Evolutionary conservation across 1,140 invertebrate genomes (phyloP).

Genomic region (Drosophila mauritiana): DNA sequence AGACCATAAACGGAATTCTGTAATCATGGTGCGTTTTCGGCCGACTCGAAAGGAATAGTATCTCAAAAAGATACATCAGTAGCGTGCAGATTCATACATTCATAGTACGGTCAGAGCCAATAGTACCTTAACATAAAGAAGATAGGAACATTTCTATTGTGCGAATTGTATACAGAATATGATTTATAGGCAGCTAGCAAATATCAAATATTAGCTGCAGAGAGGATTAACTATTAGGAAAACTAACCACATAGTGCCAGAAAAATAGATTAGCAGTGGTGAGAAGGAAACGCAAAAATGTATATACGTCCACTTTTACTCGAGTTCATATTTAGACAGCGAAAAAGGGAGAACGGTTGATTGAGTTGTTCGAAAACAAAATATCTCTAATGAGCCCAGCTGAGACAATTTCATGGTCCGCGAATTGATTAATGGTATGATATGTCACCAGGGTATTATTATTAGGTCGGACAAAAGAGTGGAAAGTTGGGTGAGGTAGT

Average conservation of each 20-base stretch:
- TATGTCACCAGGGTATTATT: conserved; percentile 47
- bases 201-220: not conserved
- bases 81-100: not conserved
- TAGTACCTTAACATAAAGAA: no score
- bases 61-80: conserved; percentile 7
- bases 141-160: no score
- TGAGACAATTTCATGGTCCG: conserved; percentile 40
- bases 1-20: conserved; percentile 31
- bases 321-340: not conserved
- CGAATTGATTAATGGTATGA: conserved; percentile 40
- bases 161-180: no score
- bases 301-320: not conserved
- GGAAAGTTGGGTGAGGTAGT: conserved; percentile 32
- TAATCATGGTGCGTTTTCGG: conserved; percentile 41
- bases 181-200: no score
- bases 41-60: conserved; percentile 6
- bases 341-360: not conserved
- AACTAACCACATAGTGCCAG: no score
- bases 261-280: not conserved
- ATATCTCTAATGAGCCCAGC: conserved; percentile 29
- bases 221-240: no score
- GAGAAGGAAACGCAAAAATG: not conserved
- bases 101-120: not conserved
- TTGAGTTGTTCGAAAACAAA: conserved; percentile 31
- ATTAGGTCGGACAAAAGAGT: conserved; percentile 22